Evolutionary conservation across 2,113 vertebrate species (phyloP).

Genomic region (Leptosomus discolor): DNA sequence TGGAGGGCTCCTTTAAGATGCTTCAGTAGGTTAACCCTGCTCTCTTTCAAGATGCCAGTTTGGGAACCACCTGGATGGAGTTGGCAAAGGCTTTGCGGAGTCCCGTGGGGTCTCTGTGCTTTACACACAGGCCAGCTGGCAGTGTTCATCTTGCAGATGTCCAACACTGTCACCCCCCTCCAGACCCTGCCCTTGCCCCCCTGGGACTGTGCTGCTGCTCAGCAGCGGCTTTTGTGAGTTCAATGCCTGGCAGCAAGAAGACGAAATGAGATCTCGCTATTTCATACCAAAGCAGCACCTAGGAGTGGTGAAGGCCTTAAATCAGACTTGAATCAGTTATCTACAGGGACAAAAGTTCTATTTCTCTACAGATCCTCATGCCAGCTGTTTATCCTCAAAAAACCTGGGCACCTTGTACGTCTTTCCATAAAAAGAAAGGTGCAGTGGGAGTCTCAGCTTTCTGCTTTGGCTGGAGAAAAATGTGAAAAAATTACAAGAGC

Average conservation of each 20-base stretch:
- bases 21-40: neutral
- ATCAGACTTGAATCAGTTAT: neutral
- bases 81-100: neutral
- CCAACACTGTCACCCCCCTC: neutral
- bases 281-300: neutral
- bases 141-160: neutral
- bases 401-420: accelerated
- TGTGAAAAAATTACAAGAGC: neutral
- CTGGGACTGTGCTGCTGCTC: no score
- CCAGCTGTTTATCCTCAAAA: neutral
- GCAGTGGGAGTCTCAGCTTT: neutral
- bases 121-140: slow-evolving; percentile 19
- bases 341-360: neutral
- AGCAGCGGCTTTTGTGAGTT: neutral
- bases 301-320: neutral
- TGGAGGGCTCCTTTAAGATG: neutral
- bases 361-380: neutral
- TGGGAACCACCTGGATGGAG: slow-evolving; percentile 31
- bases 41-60: slow-evolving; percentile 5
- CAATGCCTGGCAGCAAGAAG: neutral
- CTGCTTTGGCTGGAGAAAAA: neutral
- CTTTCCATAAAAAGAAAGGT: neutral
- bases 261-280: neutral
- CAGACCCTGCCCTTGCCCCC: neutral
- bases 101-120: neutral